Evolutionary conservation across 2,888 invertebrate genomes (phyloP), one percentile per base, ranked within the genome.

Genomic region (Parnassius smintheus): DNA sequence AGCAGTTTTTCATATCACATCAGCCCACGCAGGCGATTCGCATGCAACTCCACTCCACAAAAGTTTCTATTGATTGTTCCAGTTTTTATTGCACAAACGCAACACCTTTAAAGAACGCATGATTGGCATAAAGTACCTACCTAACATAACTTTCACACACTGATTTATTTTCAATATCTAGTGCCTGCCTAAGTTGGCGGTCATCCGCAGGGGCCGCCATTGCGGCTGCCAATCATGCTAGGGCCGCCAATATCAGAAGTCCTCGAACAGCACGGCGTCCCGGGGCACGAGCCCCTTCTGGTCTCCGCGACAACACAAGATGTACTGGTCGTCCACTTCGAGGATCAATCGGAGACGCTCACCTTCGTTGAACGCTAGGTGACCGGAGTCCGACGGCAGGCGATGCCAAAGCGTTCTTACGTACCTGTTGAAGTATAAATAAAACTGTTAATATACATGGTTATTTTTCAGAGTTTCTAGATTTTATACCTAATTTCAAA

Each of bases 271-370:
- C 22, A 96, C 95, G 46, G 95, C 95, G 65, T 94, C 94, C 65
- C 94, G 92, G 2, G 96, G 96, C 51, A 96, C 96, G 50, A 96
- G 90, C 64, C 96, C 96, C 77, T 96, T 96, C 74, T 94, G 94
- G 49, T 95, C 95, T 9, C 96, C 95, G 70, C 95, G 90, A 74
- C 95, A 95, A 81, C 96, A 96, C 63, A 96, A 85, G 70, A 96
- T 82, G 93, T 96, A 95, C 73, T 95, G 95, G 74, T 93, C 94
- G 80, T 96, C 96, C 54, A 96, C 96, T 74, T 96, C 95, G 42
- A 96, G 87, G 56, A 96, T 94, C 46, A 96, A 93, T 66, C 94
- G 94, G 55, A 96, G 89, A 52, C 93, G 92, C 78, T 96, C 96
- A 18, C 96, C 96, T 80, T 96, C 95, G 78, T 94, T 95, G 86